phyloP scores from a whole-genome alignment of 2,113 vertebrate genomes.

The Rhinichthys klamathensis region DNA sequence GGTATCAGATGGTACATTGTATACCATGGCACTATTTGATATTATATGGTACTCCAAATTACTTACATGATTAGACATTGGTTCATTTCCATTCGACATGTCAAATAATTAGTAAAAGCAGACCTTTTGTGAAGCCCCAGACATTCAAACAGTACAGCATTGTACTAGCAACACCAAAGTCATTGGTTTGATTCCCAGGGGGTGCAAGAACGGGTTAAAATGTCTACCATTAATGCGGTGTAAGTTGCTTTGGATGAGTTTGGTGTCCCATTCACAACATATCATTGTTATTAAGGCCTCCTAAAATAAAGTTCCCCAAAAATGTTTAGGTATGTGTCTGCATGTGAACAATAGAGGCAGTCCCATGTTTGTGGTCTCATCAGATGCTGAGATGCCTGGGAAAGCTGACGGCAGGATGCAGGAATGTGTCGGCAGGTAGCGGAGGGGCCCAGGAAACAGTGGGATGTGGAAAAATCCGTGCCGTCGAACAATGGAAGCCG shows the following conservation, averaged over 20 bases:
- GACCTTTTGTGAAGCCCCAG: no score
- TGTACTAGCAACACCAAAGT: not conserved
- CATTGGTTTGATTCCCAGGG: not conserved
- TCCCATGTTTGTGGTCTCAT: conserved; percentile 38
- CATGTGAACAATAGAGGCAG: not conserved
- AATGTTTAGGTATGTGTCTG: conserved; percentile 24
- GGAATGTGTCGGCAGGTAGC: conserved; percentile 73
- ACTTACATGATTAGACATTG: not conserved
- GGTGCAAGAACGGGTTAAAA: not conserved
- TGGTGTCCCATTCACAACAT: not conserved
- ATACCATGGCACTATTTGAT: no score
- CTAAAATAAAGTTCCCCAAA: not conserved
- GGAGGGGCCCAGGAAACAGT: conserved; percentile 72
- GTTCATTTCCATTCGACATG: not conserved
- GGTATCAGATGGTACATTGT: not conserved
- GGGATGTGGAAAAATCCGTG: conserved; percentile 34
- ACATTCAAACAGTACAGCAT: not conserved
- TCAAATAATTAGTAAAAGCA: not conserved
- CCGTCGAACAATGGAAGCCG: conserved; percentile 46
- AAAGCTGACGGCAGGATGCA: conserved; percentile 63
- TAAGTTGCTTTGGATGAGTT: not conserved
- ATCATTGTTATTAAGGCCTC: not conserved
- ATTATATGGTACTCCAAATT: not conserved
- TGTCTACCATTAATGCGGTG: not conserved
- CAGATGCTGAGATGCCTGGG: conserved; percentile 40